Evolutionary conservation across 2,113 vertebrate genomes (phyloP).

Genomic region (Carassius carassius): DNA sequence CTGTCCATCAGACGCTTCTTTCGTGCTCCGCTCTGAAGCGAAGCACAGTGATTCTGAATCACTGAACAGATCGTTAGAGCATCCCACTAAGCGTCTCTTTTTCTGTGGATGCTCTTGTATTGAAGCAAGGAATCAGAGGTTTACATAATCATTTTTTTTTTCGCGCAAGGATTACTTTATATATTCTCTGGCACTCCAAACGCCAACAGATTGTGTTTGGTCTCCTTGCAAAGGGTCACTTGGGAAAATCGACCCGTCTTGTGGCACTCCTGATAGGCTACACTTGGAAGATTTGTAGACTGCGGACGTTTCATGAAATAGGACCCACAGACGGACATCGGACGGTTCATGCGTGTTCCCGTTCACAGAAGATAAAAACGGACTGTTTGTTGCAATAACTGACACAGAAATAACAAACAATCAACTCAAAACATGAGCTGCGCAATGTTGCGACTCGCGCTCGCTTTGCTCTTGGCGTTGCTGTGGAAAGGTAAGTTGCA

Average conservation of each 20-base stretch:
- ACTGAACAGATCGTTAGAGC: conserved; percentile 55
- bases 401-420: conserved; percentile 58
- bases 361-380: conserved; percentile 42
- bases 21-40: conserved; percentile 65
- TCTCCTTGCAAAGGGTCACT: conserved; percentile 54
- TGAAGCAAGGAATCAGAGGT: conserved; percentile 51
- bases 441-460: conserved; percentile 69
- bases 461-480: conserved; percentile 71
- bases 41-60: conserved; percentile 72
- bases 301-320: conserved; percentile 13
- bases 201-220: conserved; percentile 48
- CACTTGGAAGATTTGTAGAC: conserved; percentile 39
- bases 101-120: conserved; percentile 31
- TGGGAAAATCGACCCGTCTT: conserved; percentile 42
- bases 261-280: background rate
- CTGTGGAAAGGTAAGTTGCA: conserved; percentile 73
- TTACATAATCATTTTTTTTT: conserved; percentile 53
- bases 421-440: conserved; percentile 75
- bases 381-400: conserved; percentile 62
- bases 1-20: conserved; percentile 72
- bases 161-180: conserved; percentile 45
- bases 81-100: background rate
- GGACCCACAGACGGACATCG: background rate
- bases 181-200: conserved; percentile 55
- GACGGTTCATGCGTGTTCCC: conserved; percentile 30